phyloP scores from a whole-genome alignment of 2,888 invertebrate genomes.

The Biston stratarius region DNA sequence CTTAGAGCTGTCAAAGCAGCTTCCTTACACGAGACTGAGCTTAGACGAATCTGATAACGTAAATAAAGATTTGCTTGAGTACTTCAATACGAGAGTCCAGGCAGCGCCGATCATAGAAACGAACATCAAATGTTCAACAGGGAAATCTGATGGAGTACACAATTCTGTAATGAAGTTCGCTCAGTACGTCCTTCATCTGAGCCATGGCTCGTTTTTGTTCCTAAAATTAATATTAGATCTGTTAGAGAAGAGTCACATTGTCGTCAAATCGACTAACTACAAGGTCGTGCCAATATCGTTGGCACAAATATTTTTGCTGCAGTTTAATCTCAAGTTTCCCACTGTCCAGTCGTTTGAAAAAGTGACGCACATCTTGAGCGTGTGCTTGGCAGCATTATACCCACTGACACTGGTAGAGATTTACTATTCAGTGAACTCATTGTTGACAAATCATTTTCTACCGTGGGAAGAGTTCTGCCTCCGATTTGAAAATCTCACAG shows the following conservation, averaged over 20 bases:
- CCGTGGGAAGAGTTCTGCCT: slow-evolving; percentile 97
- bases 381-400: slow-evolving; percentile 96
- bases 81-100: slow-evolving; percentile 93
- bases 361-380: slow-evolving; percentile 94
- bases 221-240: slow-evolving; percentile 96
- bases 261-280: slow-evolving; percentile 97
- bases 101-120: slow-evolving; percentile 94
- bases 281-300: slow-evolving; percentile 96
- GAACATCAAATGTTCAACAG: slow-evolving; percentile 90
- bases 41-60: slow-evolving; percentile 92
- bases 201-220: slow-evolving; percentile 96
- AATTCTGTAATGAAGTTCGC: slow-evolving; percentile 92
- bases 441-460: slow-evolving; percentile 91
- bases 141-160: slow-evolving; percentile 88
- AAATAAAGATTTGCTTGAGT: slow-evolving; percentile 95
- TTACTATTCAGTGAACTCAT: slow-evolving; percentile 96
- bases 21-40: slow-evolving; percentile 93
- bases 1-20: slow-evolving; percentile 92
- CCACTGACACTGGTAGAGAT: slow-evolving; percentile 96
- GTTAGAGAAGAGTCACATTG: slow-evolving; percentile 95
- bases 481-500: slow-evolving; percentile 94
- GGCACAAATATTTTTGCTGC: slow-evolving; percentile 95
- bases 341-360: slow-evolving; percentile 96
- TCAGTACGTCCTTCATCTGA: slow-evolving; percentile 92
- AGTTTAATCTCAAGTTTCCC: slow-evolving; percentile 97